These are phyloP conservation scores for Malacoctenus gilli DNA, from an alignment of 2,797 vertebrate genomes.

Conservation along the genomic window DNA sequence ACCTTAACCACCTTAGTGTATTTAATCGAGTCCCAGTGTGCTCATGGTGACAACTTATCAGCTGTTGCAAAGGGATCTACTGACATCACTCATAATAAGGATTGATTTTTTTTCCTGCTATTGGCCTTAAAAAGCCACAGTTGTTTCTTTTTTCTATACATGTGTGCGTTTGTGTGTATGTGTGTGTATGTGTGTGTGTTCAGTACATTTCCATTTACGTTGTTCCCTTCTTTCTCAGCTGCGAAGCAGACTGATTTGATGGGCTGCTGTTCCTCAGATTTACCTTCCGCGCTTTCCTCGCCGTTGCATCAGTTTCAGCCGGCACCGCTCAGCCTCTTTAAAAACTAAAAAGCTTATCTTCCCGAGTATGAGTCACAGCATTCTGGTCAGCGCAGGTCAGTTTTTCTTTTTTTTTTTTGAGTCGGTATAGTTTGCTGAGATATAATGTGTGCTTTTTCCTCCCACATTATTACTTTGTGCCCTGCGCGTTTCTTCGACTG, in stretches of 20 bases:
- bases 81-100: no score
- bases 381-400: conserved; percentile 13
- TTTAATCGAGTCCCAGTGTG: no score
- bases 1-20: no score
- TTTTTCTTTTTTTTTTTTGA: conserved; percentile 33
- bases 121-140: no score
- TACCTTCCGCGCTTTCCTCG: conserved; percentile 35
- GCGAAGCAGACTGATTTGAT: conserved; percentile 9
- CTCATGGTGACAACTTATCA: no score
- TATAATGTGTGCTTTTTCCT: conserved; percentile 13
- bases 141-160: no score
- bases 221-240: not conserved
- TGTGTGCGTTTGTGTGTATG: no score
- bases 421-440: conserved; percentile 2
- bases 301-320: conserved; percentile 40
- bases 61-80: no score
- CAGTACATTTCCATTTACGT: not conserved
- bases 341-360: conserved; percentile 21
- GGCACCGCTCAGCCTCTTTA: conserved; percentile 11
- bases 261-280: not conserved
- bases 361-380: conserved; percentile 31
- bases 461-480: conserved; percentile 13
- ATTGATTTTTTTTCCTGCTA: no score
- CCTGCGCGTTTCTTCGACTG: not conserved
- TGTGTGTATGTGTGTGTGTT: no score